phyloP scores from a whole-genome alignment of 2,113 vertebrate species.

The Chamaetylas fuelleborni region DNA sequence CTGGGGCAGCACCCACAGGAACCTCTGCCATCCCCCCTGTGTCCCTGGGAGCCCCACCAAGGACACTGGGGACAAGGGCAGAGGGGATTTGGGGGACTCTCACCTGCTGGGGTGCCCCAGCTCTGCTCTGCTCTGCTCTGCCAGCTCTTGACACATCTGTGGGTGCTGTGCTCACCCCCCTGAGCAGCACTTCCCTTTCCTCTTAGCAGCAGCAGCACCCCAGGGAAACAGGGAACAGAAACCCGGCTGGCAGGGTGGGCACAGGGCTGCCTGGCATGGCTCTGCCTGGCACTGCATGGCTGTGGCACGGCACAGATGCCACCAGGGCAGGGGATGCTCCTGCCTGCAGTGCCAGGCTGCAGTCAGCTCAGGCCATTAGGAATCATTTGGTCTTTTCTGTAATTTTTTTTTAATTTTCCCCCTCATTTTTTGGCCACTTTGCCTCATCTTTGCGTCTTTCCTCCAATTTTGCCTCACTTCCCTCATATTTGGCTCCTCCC shows the following conservation, averaged over 20 bases:
- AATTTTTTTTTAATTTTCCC: rapidly evolving
- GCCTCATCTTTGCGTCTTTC: rapidly evolving
- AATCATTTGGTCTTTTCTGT: neutral
- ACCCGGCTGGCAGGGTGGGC: neutral
- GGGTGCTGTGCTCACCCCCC: rapidly evolving
- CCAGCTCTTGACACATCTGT: neutral
- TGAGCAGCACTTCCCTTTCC: neutral
- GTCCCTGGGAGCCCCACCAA: rapidly evolving
- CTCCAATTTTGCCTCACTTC: neutral
- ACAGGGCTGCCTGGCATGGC: neutral
- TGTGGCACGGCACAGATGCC: neutral
- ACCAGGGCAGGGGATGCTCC: rapidly evolving
- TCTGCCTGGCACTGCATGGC: rapidly evolving
- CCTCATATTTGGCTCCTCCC: neutral
- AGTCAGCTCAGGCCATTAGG: rapidly evolving
- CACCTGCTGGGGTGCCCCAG: neutral
- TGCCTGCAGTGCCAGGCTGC: rapidly evolving
- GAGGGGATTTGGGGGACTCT: neutral
- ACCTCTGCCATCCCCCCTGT: rapidly evolving
- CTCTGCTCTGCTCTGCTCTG: no score
- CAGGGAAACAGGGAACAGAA: neutral
- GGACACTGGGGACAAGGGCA: neutral
- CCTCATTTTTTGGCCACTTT: rapidly evolving
- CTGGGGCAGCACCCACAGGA: neutral
- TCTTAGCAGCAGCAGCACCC: neutral